These are phyloP conservation scores for Lepilemur septentrionalis DNA, from an alignment of 2,797 vertebrate genomes.

Conservation along the genomic window DNA sequence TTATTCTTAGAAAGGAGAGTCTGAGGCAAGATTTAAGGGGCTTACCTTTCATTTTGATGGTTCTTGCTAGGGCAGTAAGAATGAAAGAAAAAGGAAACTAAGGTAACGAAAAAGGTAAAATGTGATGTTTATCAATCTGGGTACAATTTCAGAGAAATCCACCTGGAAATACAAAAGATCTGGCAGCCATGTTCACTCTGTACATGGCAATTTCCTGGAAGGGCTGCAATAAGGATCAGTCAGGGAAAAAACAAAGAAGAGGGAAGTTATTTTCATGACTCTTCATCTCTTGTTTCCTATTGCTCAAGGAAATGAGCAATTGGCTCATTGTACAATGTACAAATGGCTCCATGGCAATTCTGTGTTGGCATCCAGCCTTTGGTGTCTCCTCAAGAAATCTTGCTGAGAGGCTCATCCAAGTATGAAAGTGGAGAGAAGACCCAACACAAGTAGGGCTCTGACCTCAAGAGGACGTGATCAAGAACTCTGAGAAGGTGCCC, in stretches of 20 bases:
- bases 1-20: background rate
- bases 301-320: background rate
- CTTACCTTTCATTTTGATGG: background rate
- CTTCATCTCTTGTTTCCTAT: background rate
- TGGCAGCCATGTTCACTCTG: background rate
- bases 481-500: background rate
- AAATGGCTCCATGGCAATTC: background rate
- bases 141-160: background rate
- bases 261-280: background rate
- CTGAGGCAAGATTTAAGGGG: background rate
- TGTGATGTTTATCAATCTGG: background rate
- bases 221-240: background rate
- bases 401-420: background rate
- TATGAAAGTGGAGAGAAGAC: background rate
- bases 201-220: background rate
- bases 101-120: background rate
- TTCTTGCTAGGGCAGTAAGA: background rate
- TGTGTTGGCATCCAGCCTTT: background rate
- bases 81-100: background rate
- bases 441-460: background rate
- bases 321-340: no score
- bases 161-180: background rate
- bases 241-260: background rate
- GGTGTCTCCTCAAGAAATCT: background rate
- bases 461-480: background rate